These are phyloP conservation scores for Forbesichthys papilliferus DNA, from an alignment of 2,113 vertebrate genomes.

Conservation along the genomic window DNA sequence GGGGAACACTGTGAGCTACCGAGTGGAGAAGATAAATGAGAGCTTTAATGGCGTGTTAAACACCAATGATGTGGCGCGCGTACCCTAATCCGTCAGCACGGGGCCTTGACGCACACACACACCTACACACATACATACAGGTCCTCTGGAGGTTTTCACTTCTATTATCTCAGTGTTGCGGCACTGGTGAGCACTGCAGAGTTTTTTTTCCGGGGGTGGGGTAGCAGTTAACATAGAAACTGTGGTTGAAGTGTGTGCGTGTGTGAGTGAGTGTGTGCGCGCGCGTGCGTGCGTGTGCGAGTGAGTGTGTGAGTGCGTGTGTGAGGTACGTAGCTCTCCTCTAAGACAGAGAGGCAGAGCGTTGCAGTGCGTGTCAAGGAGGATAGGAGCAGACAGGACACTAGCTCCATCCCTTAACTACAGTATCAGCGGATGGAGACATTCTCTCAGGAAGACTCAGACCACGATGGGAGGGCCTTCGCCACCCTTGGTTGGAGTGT, in stretches of 20 bases:
- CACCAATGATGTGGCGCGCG: conserved; percentile 14
- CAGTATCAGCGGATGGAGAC: conserved; percentile 32
- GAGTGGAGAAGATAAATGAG: conserved; percentile 51
- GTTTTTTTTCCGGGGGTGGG: not conserved
- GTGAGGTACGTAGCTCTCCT: conserved; percentile 1
- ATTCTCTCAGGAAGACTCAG: conserved; percentile 38
- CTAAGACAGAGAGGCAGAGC: not conserved
- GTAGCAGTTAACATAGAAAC: too few species aligned
- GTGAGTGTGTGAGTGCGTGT: not conserved
- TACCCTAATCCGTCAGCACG: conserved; percentile 21
- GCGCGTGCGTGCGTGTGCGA: too few species aligned
- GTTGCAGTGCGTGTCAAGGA: conserved; percentile 38
- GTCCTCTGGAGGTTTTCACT: too few species aligned
- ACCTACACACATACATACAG: not conserved
- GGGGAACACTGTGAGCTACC: conserved; percentile 46
- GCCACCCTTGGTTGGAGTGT: conserved; percentile 10
- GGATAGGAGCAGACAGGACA: conserved; percentile 1
- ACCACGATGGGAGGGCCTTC: conserved; percentile 3
- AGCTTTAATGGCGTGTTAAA: conserved; percentile 37
- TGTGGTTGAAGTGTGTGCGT: not conserved
- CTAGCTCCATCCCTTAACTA: conserved; percentile 31
- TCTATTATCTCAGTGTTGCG: too few species aligned
- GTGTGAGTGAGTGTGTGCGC: not conserved
- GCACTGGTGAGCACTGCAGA: too few species aligned
- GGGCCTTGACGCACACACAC: not conserved